phyloP scores from a whole-genome alignment of 2,888 invertebrate genomes.

The Drosophila acutilabella region DNA sequence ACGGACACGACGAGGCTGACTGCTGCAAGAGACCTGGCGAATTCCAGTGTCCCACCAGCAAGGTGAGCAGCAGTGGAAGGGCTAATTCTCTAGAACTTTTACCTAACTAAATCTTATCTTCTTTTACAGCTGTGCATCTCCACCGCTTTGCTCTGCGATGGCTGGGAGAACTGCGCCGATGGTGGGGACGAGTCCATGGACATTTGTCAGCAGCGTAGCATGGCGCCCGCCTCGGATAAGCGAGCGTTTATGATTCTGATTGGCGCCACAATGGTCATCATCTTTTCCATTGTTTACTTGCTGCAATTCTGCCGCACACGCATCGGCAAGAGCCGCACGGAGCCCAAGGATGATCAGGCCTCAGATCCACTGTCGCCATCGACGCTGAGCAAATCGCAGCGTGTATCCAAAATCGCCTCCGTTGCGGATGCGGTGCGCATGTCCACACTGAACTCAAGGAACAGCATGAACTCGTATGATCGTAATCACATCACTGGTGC shows the following conservation, averaged over 20 bases:
- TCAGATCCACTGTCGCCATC: constrained; percentile 88
- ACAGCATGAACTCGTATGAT: constrained; percentile 88
- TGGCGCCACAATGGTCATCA: constrained; percentile 86
- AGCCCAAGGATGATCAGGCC: constrained; percentile 88
- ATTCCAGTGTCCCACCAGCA: constrained; percentile 90
- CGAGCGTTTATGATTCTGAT: constrained; percentile 87
- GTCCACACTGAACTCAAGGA: constrained; percentile 88
- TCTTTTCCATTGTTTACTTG: constrained; percentile 86
- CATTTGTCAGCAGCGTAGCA: constrained; percentile 87
- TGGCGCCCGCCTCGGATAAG: constrained; percentile 85
- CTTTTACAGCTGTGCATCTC: constrained; percentile 88
- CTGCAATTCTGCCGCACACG: constrained; percentile 87
- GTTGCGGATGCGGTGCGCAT: constrained; percentile 87
- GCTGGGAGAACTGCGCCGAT: constrained; percentile 91
- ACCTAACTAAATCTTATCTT: background rate
- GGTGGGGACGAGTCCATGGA: constrained; percentile 91
- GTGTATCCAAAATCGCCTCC: constrained; percentile 85
- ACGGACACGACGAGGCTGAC: constrained; percentile 89
- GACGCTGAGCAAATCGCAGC: constrained; percentile 82
- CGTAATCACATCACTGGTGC: constrained; percentile 90
- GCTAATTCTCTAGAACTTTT: too few species aligned
- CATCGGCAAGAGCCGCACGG: constrained; percentile 86
- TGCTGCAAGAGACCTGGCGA: constrained; percentile 88
- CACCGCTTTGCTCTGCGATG: constrained; percentile 89
- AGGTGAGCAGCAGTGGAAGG: constrained; percentile 77